phyloP scores from a whole-genome alignment of 1,140 invertebrate genomes.

The Zaprionus inermis region DNA sequence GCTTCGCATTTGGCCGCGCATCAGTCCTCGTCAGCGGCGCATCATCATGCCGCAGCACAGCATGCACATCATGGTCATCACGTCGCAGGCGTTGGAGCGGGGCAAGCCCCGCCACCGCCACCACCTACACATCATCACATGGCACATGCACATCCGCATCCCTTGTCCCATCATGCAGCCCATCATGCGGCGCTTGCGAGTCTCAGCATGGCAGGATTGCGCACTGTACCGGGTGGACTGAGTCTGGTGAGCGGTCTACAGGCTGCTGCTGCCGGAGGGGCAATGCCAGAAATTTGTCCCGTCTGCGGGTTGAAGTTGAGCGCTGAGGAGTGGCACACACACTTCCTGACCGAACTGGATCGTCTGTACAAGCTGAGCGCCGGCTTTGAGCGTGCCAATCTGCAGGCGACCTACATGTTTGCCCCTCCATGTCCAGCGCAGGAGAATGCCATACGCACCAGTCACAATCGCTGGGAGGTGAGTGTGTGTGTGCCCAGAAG shows the following conservation, averaged over 20 bases:
- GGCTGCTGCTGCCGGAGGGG: constrained; percentile 66
- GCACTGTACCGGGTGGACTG: constrained; percentile 65
- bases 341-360: constrained; percentile 92
- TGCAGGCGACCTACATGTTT: constrained; percentile 83
- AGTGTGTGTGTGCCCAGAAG: constrained; percentile 8
- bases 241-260: constrained; percentile 68
- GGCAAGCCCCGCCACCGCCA: constrained; percentile 33
- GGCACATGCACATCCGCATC: constrained; percentile 64
- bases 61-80: constrained; percentile 63
- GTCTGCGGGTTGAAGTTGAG: constrained; percentile 91
- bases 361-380: constrained; percentile 88
- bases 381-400: constrained; percentile 84
- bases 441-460: constrained; percentile 85
- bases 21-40: constrained; percentile 40
- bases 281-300: constrained; percentile 86
- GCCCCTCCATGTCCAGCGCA: constrained; percentile 82
- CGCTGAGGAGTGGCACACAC: constrained; percentile 90
- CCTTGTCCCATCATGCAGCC: constrained; percentile 64
- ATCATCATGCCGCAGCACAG: constrained; percentile 37
- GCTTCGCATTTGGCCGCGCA: constrained; percentile 67
- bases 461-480: constrained; percentile 90
- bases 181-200: constrained; percentile 77
- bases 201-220: constrained; percentile 70
- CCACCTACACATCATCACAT: constrained; percentile 72
- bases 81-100: constrained; percentile 15